Evolutionary conservation across 1,140 invertebrate genomes (phyloP).

Genomic region (Panagrolaimus sp.): DNA sequence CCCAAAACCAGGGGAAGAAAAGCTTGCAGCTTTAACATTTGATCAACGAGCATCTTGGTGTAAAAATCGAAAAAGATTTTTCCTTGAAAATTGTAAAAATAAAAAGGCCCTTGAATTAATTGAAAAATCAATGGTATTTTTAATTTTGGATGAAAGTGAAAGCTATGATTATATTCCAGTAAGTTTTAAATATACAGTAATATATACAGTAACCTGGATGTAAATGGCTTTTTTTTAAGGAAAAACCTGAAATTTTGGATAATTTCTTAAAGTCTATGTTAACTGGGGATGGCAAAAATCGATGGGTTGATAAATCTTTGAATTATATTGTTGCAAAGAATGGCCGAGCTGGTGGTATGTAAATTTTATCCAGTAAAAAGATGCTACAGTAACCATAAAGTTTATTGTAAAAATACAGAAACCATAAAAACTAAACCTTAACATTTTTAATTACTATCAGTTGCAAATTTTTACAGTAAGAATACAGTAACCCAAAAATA

Average conservation of each 20-base stretch:
- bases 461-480: no score
- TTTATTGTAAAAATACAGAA: no score
- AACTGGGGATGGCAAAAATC: constrained; percentile 89
- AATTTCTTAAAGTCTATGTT: constrained; percentile 64
- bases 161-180: constrained; percentile 33
- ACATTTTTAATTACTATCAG: no score
- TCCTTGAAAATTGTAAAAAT: constrained; percentile 40
- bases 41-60: constrained; percentile 43
- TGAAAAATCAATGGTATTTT: constrained; percentile 43
- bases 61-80: constrained; percentile 45
- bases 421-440: no score
- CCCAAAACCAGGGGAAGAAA: constrained; percentile 28
- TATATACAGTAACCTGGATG: not conserved
- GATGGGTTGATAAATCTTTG: constrained; percentile 88
- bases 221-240: constrained; percentile 24
- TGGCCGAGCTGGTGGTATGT: constrained; percentile 65
- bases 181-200: constrained; percentile 10
- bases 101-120: constrained; percentile 35
- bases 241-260: constrained; percentile 46
- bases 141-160: constrained; percentile 37
- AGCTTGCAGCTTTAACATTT: constrained; percentile 44
- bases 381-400: no score
- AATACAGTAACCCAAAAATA: no score
- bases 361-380: no score
- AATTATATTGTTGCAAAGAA: constrained; percentile 94